Percentiles rank a stretch among this genome's conserved stretches.
Conservation (phyloP, 2,888 invertebrate species). For the Cataglyphis altisquamis region DNA sequence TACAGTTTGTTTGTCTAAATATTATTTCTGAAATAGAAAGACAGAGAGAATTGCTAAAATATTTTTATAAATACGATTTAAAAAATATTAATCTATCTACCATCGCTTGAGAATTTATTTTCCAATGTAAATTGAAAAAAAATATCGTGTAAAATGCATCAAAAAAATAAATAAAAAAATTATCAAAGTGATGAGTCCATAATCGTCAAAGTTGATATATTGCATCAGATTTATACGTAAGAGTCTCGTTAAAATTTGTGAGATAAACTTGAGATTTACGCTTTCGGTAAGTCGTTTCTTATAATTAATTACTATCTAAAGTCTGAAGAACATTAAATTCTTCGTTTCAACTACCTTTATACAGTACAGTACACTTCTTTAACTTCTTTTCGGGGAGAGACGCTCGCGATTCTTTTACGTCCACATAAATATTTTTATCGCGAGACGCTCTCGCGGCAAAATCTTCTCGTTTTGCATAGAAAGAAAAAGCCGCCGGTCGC, state of each 20-base stretch:
- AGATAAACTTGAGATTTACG: background rate
- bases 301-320: background rate
- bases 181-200: background rate
- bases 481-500: conserved; percentile 64
- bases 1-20: conserved; percentile 17
- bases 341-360: conserved; percentile 27
- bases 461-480: conserved; percentile 75
- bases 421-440: conserved; percentile 81
- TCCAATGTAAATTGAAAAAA: background rate
- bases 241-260: background rate
- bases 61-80: background rate
- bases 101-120: background rate
- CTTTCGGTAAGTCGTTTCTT: background rate
- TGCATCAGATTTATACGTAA: background rate
- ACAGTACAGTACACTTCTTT: conserved; percentile 28
- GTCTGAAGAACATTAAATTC: background rate
- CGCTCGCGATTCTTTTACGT: conserved; percentile 69
- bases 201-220: background rate
- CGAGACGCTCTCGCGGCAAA: conserved; percentile 73
- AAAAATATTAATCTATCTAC: background rate
- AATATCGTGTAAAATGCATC: background rate
- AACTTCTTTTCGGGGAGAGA: conserved; percentile 53
- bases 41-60: background rate
- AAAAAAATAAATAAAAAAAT: background rate
- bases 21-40: conserved; percentile 9